phyloP scores from a whole-genome alignment of 37 sponge, comb jelly and placozoan genomes.

The Ianthella basta region DNA sequence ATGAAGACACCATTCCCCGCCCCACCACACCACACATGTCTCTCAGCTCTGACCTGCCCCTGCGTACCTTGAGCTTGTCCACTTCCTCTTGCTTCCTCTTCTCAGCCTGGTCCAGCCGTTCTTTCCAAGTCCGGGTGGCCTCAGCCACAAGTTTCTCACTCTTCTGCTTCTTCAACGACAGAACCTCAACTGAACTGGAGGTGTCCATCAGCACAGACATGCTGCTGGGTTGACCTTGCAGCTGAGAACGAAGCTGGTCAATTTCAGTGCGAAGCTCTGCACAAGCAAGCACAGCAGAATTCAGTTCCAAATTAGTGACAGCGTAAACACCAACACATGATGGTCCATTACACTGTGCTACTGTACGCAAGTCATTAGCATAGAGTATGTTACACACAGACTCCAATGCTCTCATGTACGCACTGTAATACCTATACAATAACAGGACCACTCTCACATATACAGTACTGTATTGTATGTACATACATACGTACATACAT shows the following conservation, averaged over 20 bases:
- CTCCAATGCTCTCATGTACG: too few relatives aligned
- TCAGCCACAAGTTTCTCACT: slow-evolving; percentile 79
- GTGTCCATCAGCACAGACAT: not conserved
- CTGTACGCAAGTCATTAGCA: too few relatives aligned
- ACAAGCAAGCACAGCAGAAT: not conserved
- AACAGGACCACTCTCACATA: not conserved
- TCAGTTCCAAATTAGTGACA: not conserved
- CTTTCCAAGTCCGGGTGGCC: slow-evolving; percentile 71
- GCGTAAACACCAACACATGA: not conserved
- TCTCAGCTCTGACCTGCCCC: too few relatives aligned
- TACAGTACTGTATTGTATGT: not conserved
- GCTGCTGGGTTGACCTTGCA: not conserved
- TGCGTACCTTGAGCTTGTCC: slow-evolving; percentile 74
- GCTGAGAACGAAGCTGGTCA: slow-evolving; percentile 37
- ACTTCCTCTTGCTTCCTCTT: slow-evolving; percentile 70
- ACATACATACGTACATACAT: not conserved
- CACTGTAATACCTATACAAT: too few relatives aligned
- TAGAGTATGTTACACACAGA: too few relatives aligned
- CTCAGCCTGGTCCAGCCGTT: slow-evolving; percentile 64
- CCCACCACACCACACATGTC: too few relatives aligned
- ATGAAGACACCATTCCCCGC: too few relatives aligned
- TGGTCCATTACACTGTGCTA: too few relatives aligned
- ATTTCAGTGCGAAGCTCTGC: slow-evolving; percentile 76
- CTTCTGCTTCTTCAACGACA: slow-evolving; percentile 43
- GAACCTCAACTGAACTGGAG: slow-evolving; percentile 40